Percentiles rank a stretch among this genome's conserved stretches.
Conservation (phyloP, 2,888 invertebrate species). For the Eumerus sabulonum region DNA sequence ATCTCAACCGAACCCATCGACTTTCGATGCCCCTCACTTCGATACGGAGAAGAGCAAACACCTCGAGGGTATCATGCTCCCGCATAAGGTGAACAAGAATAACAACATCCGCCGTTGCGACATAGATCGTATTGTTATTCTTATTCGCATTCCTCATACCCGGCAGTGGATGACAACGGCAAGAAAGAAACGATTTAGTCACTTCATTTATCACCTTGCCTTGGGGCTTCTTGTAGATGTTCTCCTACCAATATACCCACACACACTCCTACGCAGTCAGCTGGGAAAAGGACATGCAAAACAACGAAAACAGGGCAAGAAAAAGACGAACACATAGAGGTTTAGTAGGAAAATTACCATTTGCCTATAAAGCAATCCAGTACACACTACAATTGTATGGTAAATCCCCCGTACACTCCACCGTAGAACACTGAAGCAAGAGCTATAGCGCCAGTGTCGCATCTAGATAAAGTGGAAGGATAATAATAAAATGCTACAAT, state of each 20-base stretch:
- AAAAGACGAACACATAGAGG: slow-evolving; percentile 10
- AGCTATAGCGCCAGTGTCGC: slow-evolving; percentile 36
- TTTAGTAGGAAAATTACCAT: slow-evolving; percentile 34
- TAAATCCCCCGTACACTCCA: slow-evolving; percentile 31
- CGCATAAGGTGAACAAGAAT: slow-evolving; percentile 12
- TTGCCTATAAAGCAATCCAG: slow-evolving; percentile 43
- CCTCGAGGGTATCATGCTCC: slow-evolving; percentile 49
- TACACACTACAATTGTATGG: slow-evolving; percentile 27
- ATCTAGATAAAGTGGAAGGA: slow-evolving; percentile 67
- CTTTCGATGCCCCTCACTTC: not conserved
- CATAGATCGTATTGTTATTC: slow-evolving; percentile 18
- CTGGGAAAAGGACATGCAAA: slow-evolving; percentile 26
- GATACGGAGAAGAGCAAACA: slow-evolving; percentile 38
- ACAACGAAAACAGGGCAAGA: slow-evolving; percentile 7
- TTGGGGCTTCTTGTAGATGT: slow-evolving; percentile 58
- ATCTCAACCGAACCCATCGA: slow-evolving; percentile 8
- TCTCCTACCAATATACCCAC: slow-evolving; percentile 21
- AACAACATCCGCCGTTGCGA: slow-evolving; percentile 17
- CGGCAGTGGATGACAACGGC: slow-evolving; percentile 21
- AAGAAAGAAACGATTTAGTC: slow-evolving; percentile 66
- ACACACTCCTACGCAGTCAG: not conserved
- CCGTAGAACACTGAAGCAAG: too few species aligned
- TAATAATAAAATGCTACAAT: slow-evolving; percentile 65
- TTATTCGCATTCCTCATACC: slow-evolving; percentile 4
- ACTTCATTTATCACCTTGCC: slow-evolving; percentile 67